Base-by-base conservation (phyloP, 1,140 invertebrate genomes). In the Eriocheir sinensis region DNA sequence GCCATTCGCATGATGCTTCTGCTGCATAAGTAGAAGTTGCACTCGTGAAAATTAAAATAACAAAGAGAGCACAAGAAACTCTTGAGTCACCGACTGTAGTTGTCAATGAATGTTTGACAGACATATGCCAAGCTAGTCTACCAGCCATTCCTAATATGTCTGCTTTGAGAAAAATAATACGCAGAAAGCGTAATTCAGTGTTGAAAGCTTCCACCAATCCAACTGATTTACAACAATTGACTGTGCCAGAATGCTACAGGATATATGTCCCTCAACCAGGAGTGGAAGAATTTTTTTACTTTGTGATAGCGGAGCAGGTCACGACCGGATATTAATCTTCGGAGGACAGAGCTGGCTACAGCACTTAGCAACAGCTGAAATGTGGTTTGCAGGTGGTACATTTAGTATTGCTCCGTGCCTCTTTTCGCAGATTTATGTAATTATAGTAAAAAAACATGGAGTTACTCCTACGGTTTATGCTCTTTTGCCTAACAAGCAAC, bases 211-310 rank as follows among this genome's bases (percentile, higher is more conserved):
- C 80, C n/a, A 88, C 44, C 79, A 93, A 88, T 86, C 92, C 92
- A 93, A 34, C 81, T 21, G 92, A 88, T 81, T 30, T 88, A 88
- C 36, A 60, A 60, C 91, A 92, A 83, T 93, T 86, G 36, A 17
- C 12, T 92, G 0, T 85, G 15, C 83, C 92, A 93, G 41, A 93
- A 88, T 93, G 80, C 92, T 93, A 86, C 83, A 93, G 32, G 34
- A 93, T 93, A 93, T 93, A 93, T 30, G 48, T 93, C 83, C 83
- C 83, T 93, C 81, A 93, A 88, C 92, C 83, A 60, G 92, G 81
- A 93, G 92, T 92, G 53, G 72, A 93, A 21, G 92, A 93, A 93
- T 53, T 60, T 21, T 93, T 85, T 85, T 93, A 93, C 30, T 93
- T 80, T 92, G 91, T 85, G 92, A 93, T 86, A 85, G 92, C 36